A percentile compares a stretch with the other conserved stretches of the same genome.
These are phyloP conservation scores for Anthophora plumipes DNA, from an alignment of 2,888 invertebrate species.

Conservation along the genomic window DNA sequence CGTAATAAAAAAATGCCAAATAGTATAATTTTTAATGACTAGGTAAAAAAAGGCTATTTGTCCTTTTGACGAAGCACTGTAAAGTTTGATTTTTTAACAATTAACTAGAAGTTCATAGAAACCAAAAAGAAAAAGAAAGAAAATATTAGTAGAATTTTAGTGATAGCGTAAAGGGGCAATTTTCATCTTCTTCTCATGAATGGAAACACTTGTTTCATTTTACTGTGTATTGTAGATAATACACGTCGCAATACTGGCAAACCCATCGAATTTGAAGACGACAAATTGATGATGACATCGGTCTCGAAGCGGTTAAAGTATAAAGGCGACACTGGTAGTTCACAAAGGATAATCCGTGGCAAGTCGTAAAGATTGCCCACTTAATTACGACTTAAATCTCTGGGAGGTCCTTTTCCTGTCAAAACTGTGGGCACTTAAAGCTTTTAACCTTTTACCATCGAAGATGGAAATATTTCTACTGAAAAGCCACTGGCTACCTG, in stretches of 20 bases:
- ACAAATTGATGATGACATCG: constrained; percentile 32
- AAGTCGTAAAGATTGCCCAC: constrained; percentile 55
- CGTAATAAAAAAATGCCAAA: too few relatives aligned
- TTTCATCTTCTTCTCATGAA: too few relatives aligned
- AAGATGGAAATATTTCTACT: constrained; percentile 57
- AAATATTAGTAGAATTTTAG: too few relatives aligned
- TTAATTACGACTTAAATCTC: constrained; percentile 76
- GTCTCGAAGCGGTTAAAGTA: constrained; percentile 4
- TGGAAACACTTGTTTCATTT: too few relatives aligned
- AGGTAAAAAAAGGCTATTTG: too few relatives aligned
- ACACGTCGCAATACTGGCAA: neutral
- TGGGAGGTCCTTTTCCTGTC: constrained; percentile 72
- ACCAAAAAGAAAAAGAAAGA: too few relatives aligned
- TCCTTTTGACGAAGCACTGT: too few relatives aligned
- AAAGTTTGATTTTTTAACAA: too few relatives aligned
- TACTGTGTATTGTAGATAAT: too few relatives aligned
- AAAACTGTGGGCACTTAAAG: constrained; percentile 69
- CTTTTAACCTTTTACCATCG: constrained; percentile 55
- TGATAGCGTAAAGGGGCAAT: too few relatives aligned
- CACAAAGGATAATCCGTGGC: constrained; percentile 65
- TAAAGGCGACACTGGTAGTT: constrained; percentile 25
- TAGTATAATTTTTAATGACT: too few relatives aligned
- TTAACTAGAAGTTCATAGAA: too few relatives aligned
- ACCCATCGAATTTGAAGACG: constrained; percentile 1
- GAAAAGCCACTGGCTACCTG: constrained; percentile 65